Evolutionary conservation across 92 coral and sea anemone species (phyloP).

Genomic region (Phenganax subtilis): DNA sequence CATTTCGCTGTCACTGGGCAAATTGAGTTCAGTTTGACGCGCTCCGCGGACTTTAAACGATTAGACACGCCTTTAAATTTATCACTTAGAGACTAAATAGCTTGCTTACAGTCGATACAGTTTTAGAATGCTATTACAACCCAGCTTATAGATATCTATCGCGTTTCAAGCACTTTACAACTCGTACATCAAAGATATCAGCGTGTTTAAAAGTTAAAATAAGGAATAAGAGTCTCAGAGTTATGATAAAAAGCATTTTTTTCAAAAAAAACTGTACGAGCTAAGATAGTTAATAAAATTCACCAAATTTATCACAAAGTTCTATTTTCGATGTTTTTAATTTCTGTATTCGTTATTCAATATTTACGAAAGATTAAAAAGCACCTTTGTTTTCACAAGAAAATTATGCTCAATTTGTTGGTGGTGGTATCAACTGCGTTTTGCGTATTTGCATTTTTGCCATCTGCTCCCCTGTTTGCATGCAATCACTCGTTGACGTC

Average conservation of each 20-base stretch:
- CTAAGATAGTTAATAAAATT: no score
- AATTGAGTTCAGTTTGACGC: conserved; percentile 8
- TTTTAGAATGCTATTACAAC: background rate
- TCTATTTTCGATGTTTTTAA: background rate
- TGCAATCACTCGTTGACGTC: background rate
- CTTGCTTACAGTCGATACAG: background rate
- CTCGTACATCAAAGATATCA: no score
- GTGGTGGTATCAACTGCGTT: conserved; percentile 20
- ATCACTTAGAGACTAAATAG: background rate
- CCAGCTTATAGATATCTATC: no score
- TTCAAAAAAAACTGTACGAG: no score
- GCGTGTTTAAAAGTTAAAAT: no score
- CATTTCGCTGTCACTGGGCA: background rate
- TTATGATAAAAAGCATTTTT: no score
- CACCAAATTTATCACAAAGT: background rate
- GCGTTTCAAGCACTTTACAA: no score
- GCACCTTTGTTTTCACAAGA: background rate
- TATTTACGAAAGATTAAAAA: background rate
- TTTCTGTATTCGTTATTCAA: background rate
- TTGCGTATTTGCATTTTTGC: conserved; percentile 9
- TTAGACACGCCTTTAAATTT: background rate
- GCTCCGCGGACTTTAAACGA: background rate
- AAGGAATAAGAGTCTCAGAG: no score
- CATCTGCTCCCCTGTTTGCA: conserved; percentile 12
- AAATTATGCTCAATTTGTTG: conserved; percentile 12